These are phyloP conservation scores for Drosophila borborema DNA, from an alignment of 2,888 invertebrate genomes.

Conservation along the genomic window DNA sequence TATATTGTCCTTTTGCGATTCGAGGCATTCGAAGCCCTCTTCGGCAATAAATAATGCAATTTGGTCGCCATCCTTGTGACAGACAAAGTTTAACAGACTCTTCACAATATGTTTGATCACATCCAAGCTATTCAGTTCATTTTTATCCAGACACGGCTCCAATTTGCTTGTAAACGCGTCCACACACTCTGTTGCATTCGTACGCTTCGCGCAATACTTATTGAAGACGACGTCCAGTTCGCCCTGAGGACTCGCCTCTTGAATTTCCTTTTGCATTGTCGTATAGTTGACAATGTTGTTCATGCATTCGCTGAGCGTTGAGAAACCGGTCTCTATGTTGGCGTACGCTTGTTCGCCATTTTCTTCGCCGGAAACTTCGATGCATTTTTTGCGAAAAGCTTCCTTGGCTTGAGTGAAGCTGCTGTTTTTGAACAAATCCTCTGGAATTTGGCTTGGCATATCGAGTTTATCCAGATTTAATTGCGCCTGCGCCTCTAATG, in stretches of 20 bases:
- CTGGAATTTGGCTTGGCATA: constrained; percentile 72
- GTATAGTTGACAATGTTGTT: constrained; percentile 87
- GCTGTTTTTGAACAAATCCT: constrained; percentile 75
- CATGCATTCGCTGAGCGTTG: constrained; percentile 86
- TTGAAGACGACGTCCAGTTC: constrained; percentile 90
- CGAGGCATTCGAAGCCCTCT: constrained; percentile 91
- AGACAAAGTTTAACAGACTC: constrained; percentile 90
- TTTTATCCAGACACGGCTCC: constrained; percentile 88
- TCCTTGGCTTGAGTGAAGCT: constrained; percentile 86
- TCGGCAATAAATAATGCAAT: constrained; percentile 93
- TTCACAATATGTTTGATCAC: constrained; percentile 89
- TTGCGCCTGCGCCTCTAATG: constrained; percentile 33
- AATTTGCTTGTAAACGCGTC: constrained; percentile 87
- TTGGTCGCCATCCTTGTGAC: constrained; percentile 92
- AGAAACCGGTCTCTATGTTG: constrained; percentile 85
- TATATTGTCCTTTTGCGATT: constrained; percentile 87
- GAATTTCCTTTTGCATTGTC: constrained; percentile 88
- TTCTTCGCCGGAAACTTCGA: constrained; percentile 87
- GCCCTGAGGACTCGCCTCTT: constrained; percentile 89
- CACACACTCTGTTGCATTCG: constrained; percentile 86
- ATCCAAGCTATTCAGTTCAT: constrained; percentile 88
- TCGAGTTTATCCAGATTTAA: constrained; percentile 63
- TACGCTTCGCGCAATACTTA: constrained; percentile 89
- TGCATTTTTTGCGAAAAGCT: constrained; percentile 88
- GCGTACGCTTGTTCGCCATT: constrained; percentile 86